phyloP scores from a whole-genome alignment of 2,797 vertebrate genomes.

The Selene dorsalis region DNA sequence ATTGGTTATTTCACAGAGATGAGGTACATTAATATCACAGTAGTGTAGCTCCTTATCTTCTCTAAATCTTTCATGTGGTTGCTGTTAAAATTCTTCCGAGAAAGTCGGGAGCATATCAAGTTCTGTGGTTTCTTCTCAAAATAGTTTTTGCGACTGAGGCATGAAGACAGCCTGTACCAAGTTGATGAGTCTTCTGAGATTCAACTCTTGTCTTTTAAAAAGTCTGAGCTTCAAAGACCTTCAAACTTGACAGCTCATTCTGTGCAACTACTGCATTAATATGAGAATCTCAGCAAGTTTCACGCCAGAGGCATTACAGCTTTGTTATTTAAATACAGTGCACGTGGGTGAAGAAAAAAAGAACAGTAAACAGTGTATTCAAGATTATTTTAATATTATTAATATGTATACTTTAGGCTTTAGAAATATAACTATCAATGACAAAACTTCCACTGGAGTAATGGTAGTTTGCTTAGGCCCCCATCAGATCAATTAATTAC shows the following conservation, averaged over 20 bases:
- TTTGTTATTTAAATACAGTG: slow-evolving; percentile 81
- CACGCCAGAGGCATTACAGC: slow-evolving; percentile 37
- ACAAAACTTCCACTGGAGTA: slow-evolving; percentile 90
- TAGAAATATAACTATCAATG: slow-evolving; percentile 95
- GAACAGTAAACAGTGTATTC: slow-evolving; percentile 88
- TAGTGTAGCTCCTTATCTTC: slow-evolving; percentile 19
- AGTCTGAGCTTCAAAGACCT: slow-evolving; percentile 70
- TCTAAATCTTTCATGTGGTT: neutral
- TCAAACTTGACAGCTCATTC: slow-evolving; percentile 38
- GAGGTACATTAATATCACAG: slow-evolving; percentile 51
- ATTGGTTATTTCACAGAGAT: slow-evolving; percentile 58
- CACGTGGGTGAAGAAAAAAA: slow-evolving; percentile 78
- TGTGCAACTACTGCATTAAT: slow-evolving; percentile 7
- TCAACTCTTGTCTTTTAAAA: slow-evolving; percentile 22
- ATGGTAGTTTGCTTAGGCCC: slow-evolving; percentile 86
- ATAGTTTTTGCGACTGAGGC: neutral
- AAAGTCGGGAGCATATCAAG: slow-evolving; percentile 7
- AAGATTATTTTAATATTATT: slow-evolving; percentile 94
- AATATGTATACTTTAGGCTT: slow-evolving; percentile 92
- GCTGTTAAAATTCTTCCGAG: neutral
- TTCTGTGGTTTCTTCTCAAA: slow-evolving; percentile 18
- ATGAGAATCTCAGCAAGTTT: slow-evolving; percentile 47
- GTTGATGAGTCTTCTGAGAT: slow-evolving; percentile 15
- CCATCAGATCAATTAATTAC: slow-evolving; percentile 90
- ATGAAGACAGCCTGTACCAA: neutral